Percentiles rank a stretch among this genome's conserved stretches.
phyloP scores from a whole-genome alignment of 2,797 vertebrate genomes.

The Carduelis carduelis region DNA sequence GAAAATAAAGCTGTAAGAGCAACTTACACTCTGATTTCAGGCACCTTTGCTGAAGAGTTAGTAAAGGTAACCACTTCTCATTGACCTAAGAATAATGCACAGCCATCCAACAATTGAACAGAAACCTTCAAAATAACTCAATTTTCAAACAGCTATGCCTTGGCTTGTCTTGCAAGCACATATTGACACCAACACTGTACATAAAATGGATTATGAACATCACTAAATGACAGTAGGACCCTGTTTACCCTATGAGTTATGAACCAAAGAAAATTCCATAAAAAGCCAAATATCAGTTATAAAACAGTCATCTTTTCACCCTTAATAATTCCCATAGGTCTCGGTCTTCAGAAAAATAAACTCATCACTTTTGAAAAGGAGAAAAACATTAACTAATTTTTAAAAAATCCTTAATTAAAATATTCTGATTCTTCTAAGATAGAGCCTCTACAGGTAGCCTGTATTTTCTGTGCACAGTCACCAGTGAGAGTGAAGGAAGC shows the following conservation, averaged over 20 bases:
- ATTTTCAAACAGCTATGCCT: not conserved
- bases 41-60: not conserved
- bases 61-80: not conserved
- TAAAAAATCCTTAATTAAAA: not conserved
- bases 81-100: not conserved
- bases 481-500: slow-evolving; percentile 31
- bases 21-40: not conserved
- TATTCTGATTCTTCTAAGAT: not conserved
- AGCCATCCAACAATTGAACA: not conserved
- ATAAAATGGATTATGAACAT: not conserved
- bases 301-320: not conserved
- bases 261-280: not conserved
- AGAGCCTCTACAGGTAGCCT: slow-evolving; percentile 31
- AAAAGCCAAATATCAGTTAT: not conserved
- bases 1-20: not conserved
- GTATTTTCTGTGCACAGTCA: slow-evolving; percentile 43
- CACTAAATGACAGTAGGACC: not conserved
- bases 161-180: not conserved
- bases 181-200: not conserved
- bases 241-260: not conserved
- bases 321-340: not conserved
- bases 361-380: not conserved
- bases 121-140: not conserved
- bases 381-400: not conserved
- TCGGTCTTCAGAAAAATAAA: not conserved